Percentiles rank a stretch among this genome's conserved stretches.
Evolutionary conservation across 1,140 invertebrate species (phyloP).

Genomic region (Temnothorax curvispinosus): DNA sequence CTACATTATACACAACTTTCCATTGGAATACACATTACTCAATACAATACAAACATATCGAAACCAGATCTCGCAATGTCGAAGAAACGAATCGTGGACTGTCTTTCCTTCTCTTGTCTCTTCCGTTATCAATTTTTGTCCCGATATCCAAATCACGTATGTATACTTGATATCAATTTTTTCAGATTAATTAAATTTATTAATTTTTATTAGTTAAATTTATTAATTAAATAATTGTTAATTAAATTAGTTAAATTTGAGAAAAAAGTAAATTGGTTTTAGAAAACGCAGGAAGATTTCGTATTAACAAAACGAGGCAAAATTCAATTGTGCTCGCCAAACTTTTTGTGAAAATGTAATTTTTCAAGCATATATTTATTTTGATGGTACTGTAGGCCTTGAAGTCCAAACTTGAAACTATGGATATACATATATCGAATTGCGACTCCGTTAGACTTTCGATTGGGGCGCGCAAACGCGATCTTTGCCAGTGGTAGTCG

Average conservation of each 20-base stretch:
- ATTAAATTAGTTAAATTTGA: not conserved
- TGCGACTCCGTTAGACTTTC: not conserved
- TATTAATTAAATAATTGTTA: no score
- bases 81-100: not conserved
- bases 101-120: not conserved
- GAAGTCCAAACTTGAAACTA: not conserved
- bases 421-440: not conserved
- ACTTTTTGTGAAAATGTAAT: constrained; percentile 2
- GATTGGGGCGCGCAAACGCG: not conserved
- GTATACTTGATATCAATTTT: not conserved
- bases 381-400: not conserved
- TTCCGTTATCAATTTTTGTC: not conserved
- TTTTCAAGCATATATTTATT: not conserved
- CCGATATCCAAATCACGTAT: not conserved
- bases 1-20: not conserved
- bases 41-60: not conserved
- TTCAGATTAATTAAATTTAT: not conserved
- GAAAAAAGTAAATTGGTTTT: not conserved
- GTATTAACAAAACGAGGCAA: not conserved
- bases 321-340: not conserved
- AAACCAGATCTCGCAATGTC: not conserved
- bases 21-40: not conserved
- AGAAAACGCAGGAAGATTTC: not conserved
- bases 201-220: not conserved
- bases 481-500: constrained; percentile 2